These are phyloP conservation scores for Microctenopoma stevenorrisi DNA, from an alignment of 2,797 vertebrate species.

Conservation along the genomic window DNA sequence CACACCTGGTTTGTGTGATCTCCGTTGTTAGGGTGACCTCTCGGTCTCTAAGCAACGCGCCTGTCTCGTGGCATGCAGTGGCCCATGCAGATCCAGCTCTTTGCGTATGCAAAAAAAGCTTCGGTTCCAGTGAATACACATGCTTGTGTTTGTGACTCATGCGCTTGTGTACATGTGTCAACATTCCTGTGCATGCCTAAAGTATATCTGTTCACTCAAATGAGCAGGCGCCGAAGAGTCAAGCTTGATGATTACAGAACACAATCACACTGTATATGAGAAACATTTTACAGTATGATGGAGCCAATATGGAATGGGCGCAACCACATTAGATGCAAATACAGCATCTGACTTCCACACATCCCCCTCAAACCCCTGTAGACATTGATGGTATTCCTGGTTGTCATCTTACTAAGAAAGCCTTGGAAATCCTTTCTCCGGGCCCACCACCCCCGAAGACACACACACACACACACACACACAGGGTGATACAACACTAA, in stretches of 20 bases:
- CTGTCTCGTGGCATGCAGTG: slow-evolving; percentile 61
- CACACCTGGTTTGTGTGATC: slow-evolving; percentile 82
- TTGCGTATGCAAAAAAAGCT: not conserved
- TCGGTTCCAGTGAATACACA: slow-evolving; percentile 7
- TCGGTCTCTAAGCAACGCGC: slow-evolving; percentile 74
- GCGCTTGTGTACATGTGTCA: slow-evolving; percentile 9
- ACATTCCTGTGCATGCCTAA: not conserved
- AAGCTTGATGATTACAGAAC: slow-evolving; percentile 15
- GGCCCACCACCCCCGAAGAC: slow-evolving; percentile 61
- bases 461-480: slow-evolving; percentile 17
- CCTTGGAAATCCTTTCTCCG: slow-evolving; percentile 70
- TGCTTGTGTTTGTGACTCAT: slow-evolving; percentile 6
- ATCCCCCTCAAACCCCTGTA: slow-evolving; percentile 55
- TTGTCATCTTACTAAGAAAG: slow-evolving; percentile 71
- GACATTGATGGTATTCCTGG: slow-evolving; percentile 73
- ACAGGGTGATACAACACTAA: slow-evolving; percentile 74
- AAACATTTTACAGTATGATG: slow-evolving; percentile 8
- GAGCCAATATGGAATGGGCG: slow-evolving; percentile 24
- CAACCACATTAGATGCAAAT: slow-evolving; percentile 35
- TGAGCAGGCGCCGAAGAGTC: slow-evolving; percentile 16
- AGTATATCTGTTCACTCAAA: slow-evolving; percentile 1
- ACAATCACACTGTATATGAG: slow-evolving; percentile 7
- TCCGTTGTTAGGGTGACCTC: slow-evolving; percentile 73
- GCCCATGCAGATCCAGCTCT: slow-evolving; percentile 48
- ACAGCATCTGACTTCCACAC: slow-evolving; percentile 34